A percentile compares a stretch with the other conserved stretches of the same genome.
phyloP scores from a whole-genome alignment of 2,113 vertebrate genomes.

The Garra rufa region DNA sequence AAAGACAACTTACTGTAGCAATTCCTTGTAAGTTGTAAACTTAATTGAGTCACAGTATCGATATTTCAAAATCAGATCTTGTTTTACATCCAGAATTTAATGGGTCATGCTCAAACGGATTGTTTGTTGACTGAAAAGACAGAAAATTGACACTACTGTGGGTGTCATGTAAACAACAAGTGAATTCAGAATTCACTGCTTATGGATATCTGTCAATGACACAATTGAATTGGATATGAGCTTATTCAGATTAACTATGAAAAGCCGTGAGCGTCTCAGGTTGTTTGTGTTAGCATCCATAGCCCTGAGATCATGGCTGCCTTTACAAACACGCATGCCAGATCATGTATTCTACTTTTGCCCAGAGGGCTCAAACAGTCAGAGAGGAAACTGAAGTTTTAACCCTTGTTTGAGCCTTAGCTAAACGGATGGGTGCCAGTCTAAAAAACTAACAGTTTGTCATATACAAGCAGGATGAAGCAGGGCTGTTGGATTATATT shows the following conservation, averaged over 20 bases:
- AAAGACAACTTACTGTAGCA: not conserved
- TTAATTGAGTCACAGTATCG: not conserved
- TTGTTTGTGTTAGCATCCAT: conserved; percentile 9
- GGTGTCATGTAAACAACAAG: not conserved
- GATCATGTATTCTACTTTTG: conserved; percentile 3
- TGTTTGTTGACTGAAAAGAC: not conserved
- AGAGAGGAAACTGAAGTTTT: conserved; percentile 3
- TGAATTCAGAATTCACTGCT: not conserved
- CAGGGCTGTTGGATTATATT: not conserved
- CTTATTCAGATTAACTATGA: not conserved
- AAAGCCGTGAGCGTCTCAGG: not conserved
- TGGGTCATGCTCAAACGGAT: not conserved
- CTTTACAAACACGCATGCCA: not conserved
- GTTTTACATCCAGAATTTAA: not conserved
- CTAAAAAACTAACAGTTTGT: not conserved
- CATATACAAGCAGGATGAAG: not conserved
- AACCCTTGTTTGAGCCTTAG: not conserved
- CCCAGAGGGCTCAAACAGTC: conserved; percentile 34
- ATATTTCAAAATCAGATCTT: not conserved
- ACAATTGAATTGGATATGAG: not conserved
- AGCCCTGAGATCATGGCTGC: conserved; percentile 21
- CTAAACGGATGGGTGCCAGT: not conserved
- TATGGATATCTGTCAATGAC: not conserved
- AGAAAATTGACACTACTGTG: not conserved
- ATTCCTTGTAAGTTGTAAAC: not conserved